A percentile compares a stretch with the other conserved stretches of the same genome.
Evolutionary conservation across 1,140 invertebrate species (phyloP).

Genomic region (Drosophila sulfurigaster): DNA sequence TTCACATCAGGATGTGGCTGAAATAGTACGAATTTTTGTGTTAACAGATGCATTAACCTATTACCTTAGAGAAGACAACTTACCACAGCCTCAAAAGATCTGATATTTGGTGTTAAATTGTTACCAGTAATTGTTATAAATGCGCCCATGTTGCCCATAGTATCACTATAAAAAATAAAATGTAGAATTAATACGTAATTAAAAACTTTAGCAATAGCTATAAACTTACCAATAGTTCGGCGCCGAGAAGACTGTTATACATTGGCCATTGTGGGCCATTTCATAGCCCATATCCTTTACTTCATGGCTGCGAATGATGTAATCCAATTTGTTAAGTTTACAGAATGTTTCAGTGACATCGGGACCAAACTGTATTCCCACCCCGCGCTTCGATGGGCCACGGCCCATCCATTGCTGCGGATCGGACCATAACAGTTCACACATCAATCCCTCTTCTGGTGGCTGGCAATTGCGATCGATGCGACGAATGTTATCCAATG

Average conservation of each 20-base stretch:
- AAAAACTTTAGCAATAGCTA: background rate
- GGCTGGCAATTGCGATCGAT: slow-evolving; percentile 97
- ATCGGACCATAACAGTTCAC: slow-evolving; percentile 99
- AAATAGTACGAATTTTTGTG: slow-evolving; percentile 6
- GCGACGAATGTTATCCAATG: slow-evolving; percentile 94
- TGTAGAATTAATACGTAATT: slow-evolving; percentile 70
- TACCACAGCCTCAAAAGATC: slow-evolving; percentile 95
- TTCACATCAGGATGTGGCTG: slow-evolving; percentile 98
- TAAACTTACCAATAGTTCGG: slow-evolving; percentile 98
- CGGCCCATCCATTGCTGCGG: slow-evolving; percentile 95
- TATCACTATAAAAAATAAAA: slow-evolving; percentile 90
- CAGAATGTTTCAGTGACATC: slow-evolving; percentile 97
- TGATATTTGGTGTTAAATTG: slow-evolving; percentile 95
- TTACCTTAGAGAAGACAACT: slow-evolving; percentile 28
- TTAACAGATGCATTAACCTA: background rate
- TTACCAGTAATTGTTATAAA: slow-evolving; percentile 98
- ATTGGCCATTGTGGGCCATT: slow-evolving; percentile 96
- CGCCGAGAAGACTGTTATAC: slow-evolving; percentile 98
- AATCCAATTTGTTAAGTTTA: slow-evolving; percentile 94
- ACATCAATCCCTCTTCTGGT: slow-evolving; percentile 98
- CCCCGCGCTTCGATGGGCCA: slow-evolving; percentile 97
- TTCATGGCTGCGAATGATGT: slow-evolving; percentile 98
- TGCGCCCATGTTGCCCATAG: slow-evolving; percentile 99
- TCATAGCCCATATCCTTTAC: slow-evolving; percentile 99
- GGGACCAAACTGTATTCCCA: slow-evolving; percentile 99